Evolutionary conservation across 1,140 invertebrate species (phyloP).

Genomic region (Aphelenchoides besseyi): DNA sequence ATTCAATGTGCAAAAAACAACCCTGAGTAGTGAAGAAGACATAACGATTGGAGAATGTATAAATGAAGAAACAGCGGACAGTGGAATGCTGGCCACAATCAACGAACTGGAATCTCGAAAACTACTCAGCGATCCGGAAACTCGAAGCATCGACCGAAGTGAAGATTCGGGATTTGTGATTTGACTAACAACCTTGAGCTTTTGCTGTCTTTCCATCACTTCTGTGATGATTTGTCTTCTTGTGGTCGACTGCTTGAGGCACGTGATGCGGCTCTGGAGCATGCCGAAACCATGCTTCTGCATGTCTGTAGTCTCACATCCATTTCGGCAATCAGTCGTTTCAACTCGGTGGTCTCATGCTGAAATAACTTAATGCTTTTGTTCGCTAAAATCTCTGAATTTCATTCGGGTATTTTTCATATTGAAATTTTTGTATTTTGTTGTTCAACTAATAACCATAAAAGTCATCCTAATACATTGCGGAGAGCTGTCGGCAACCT

Average conservation of each 20-base stretch:
- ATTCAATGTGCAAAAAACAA: not conserved
- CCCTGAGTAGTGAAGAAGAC: constrained; percentile 4
- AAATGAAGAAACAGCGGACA: constrained; percentile 3
- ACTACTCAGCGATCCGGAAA: not conserved
- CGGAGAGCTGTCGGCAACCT: not conserved
- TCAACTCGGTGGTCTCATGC: constrained; percentile 53
- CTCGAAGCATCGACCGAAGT: not conserved
- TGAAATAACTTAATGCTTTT: constrained; percentile 33
- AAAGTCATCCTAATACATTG: not conserved
- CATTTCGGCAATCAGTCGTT: constrained; percentile 51
- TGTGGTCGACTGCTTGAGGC: not conserved
- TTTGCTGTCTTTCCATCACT: no score
- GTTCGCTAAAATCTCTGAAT: not conserved
- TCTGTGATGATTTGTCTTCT: not conserved
- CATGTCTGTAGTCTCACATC: constrained; percentile 50
- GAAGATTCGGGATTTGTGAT: constrained; percentile 14
- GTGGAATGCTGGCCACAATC: not conserved
- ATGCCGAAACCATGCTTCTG: constrained; percentile 46
- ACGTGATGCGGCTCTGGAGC: constrained; percentile 36
- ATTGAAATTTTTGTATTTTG: constrained; percentile 8
- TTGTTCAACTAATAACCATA: constrained; percentile 3
- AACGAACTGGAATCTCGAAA: not conserved
- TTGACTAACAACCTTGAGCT: not conserved
- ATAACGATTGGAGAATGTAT: constrained; percentile 4
- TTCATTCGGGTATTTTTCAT: constrained; percentile 16